Evolutionary conservation across 2,888 invertebrate genomes (phyloP), one percentile per base, ranked within the genome.

Genomic region (Acholoe squamosa): DNA sequence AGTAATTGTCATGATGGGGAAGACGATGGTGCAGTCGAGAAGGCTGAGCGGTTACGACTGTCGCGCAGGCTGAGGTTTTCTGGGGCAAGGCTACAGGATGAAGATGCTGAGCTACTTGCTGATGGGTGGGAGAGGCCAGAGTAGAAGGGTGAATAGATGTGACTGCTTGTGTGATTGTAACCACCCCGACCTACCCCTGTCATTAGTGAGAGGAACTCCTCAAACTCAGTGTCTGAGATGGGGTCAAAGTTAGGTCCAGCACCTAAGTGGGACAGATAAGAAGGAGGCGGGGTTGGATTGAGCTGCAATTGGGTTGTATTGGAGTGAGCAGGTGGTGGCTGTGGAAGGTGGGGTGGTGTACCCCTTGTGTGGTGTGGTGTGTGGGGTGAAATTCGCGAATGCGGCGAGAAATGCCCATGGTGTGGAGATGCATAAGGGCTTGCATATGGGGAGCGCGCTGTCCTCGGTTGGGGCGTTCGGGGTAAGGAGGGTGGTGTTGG

Each of bases 61-160:
- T 90, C 90, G 1, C 90, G 52, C 28, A 80, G 76, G 31, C 90
- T 90, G 54, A 90, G 90, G 84, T 90, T 90, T 34, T 90, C 90
- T 14, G 90, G 90, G 19, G 56, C 52, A 16, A 54, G 80, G 31
- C 71, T 54, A 89, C 61, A 89, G 52, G 86, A 51, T 5, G 76
- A n/a, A n/a, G 89, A 89, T 12, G 61, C 14, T 33, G 90, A 54
- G 67, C 61, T 88, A 54, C 88, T 56, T 22, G 67, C 31, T n/a
- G 61, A 25, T 31, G 71, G 25, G 34, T 28, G 25, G 28, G 71
- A 80, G 5, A 16, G 19, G 54, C 16, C 25, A 0, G 51, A 34
- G 61, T 28, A 61, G 54, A 56, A 54, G 31, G 90, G 33, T 0
- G 90, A 54, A 84, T 90, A 80, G 54, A 54, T 25, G 33, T 90